Evolutionary conservation across 1,140 invertebrate species (phyloP).

Genomic region (Drosophila miranda): DNA sequence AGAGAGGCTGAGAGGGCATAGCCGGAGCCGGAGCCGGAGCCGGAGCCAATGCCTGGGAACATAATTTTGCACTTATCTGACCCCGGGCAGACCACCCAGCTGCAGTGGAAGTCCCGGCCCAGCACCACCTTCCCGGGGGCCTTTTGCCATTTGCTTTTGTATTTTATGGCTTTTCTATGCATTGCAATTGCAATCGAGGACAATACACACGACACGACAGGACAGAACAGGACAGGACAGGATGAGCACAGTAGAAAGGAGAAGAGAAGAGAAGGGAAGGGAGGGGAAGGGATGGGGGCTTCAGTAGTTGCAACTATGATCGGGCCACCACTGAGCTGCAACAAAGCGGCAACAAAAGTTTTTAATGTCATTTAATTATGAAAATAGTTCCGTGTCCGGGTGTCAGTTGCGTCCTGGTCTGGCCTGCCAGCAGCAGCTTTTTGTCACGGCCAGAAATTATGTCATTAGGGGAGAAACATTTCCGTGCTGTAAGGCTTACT

Average conservation of each 20-base stretch:
- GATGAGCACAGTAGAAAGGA: background rate
- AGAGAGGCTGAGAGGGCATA: no score
- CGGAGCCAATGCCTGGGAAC: conserved; percentile 24
- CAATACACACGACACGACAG: conserved; percentile 25
- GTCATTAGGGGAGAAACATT: background rate
- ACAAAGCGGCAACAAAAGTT: conserved; percentile 41
- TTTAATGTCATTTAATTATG: conserved; percentile 74
- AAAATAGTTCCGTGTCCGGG: conserved; percentile 48
- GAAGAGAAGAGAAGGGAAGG: no score
- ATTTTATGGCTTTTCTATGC: conserved; percentile 74
- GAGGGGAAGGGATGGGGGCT: background rate
- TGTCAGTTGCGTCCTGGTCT: background rate
- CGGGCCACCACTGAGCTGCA: background rate
- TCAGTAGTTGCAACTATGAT: conserved; percentile 13
- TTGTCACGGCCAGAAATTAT: conserved; percentile 17
- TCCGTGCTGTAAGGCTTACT: conserved; percentile 2
- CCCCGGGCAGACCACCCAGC: conserved; percentile 39
- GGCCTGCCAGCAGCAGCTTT: conserved; percentile 25
- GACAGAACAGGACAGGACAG: conserved; percentile 5
- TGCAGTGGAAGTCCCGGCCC: conserved; percentile 1
- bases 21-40: no score
- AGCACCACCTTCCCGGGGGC: conserved; percentile 17
- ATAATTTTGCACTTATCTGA: conserved; percentile 78
- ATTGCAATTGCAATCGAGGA: conserved; percentile 60
- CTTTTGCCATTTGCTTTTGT: conserved; percentile 53